Percentiles rank a stretch among this genome's conserved stretches.
phyloP scores from a whole-genome alignment of 2,888 invertebrate species.

The Therioaphis trifolii region DNA sequence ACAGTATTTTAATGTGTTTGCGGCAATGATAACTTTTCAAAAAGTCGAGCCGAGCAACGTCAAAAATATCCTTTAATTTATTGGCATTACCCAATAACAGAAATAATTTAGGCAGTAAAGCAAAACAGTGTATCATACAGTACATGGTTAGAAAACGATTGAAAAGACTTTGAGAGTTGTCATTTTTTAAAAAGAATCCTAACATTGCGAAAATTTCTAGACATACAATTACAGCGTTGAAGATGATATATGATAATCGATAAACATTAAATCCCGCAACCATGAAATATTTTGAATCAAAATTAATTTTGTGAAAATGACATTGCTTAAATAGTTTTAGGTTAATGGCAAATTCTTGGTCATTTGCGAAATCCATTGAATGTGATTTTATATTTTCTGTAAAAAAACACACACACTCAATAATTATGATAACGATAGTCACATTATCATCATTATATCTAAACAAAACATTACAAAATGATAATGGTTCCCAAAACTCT shows the following conservation, averaged over 20 bases:
- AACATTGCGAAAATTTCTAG: not conserved
- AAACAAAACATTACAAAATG: no score
- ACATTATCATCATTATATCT: no score
- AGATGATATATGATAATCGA: not conserved
- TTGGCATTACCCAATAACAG: not conserved
- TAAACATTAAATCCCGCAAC: not conserved
- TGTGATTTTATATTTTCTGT: no score
- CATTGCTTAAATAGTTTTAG: not conserved
- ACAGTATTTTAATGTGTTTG: not conserved
- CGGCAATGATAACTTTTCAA: not conserved
- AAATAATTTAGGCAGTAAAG: not conserved
- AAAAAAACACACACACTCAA: no score
- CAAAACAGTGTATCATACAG: not conserved
- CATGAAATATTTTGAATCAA: not conserved
- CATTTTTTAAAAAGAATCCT: not conserved
- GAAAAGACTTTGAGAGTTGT: not conserved
- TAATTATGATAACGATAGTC: no score
- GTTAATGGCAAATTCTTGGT: not conserved
- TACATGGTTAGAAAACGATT: not conserved
- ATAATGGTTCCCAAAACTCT: no score
- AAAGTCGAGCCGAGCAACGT: not conserved
- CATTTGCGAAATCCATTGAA: not conserved
- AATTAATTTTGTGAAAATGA: not conserved
- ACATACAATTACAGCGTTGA: not conserved
- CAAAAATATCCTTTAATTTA: not conserved